Conservation (phyloP, 2,797 vertebrate species). For the Coregonus sp. region DNA sequence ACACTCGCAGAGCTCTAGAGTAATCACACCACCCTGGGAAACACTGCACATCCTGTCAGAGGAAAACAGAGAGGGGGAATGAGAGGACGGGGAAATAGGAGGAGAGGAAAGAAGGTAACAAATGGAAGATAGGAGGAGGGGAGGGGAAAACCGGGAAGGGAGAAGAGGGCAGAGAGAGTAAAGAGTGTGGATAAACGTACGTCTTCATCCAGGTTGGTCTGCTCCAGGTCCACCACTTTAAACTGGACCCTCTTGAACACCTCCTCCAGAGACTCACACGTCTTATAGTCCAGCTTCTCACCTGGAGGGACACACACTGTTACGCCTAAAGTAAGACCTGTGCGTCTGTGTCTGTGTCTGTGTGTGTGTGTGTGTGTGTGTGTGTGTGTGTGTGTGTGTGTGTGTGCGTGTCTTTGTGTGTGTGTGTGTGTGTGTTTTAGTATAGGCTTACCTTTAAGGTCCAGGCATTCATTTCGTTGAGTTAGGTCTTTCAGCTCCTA, state of each 20-base stretch:
- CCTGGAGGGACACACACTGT: conserved; percentile 67
- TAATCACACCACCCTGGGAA: conserved; percentile 46
- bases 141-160: too few species aligned
- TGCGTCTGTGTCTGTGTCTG: too few species aligned
- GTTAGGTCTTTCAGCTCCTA: conserved; percentile 90
- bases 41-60: background rate
- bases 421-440: background rate
- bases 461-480: conserved; percentile 89
- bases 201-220: conserved; percentile 93
- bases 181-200: conserved; percentile 71
- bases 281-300: conserved; percentile 90
- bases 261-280: conserved; percentile 92
- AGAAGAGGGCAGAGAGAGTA: background rate
- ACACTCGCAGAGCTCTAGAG: conserved; percentile 60
- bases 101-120: background rate
- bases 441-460: conserved; percentile 85
- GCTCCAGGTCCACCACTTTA: conserved; percentile 89
- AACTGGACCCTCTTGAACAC: conserved; percentile 94
- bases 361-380: too few species aligned
- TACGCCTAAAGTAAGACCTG: background rate
- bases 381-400: too few species aligned
- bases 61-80: conserved; percentile 9
- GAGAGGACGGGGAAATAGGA: background rate
- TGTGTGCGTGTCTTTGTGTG: background rate
- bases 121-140: background rate